Evolutionary conservation across 2,888 invertebrate genomes (phyloP), one percentile per base, ranked within the genome.

Genomic region (Ormyrus rosae): DNA sequence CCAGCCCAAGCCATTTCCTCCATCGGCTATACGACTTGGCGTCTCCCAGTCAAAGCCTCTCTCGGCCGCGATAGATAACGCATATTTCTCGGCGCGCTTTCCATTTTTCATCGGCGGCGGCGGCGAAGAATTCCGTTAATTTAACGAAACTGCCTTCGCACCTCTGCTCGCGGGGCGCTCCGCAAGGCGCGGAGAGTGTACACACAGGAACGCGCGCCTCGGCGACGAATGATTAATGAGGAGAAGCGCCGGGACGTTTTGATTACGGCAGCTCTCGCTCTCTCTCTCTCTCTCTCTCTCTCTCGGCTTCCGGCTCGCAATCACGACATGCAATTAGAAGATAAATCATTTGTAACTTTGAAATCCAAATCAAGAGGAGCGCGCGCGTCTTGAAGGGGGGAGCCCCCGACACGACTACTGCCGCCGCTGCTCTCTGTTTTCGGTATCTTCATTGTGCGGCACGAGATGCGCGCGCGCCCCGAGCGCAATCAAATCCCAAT

Each of bases 321-420:
- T 82, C 82, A 84, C 87, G 88, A 88, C 89, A 88, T 88, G 89
- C 89, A 88, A 90, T 89, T 89, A 89, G 88, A 88, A 86, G 89
- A 89, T 89, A 88, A 89, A 89, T 89, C 89, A 89, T 90, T 89
- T 87, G 88, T 88, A 87, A 86, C 86, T 86, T 85, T 83, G 86
- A 88, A 89, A 82, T 82, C 78, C 80, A 80, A 82, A 82, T 82
- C 77, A 82, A 80, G 78, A 76, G 60, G 81, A 77, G 69, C 6
- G 45, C 9, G 69, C 51, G 50, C 51, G 50, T 9, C 53, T 34
- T 10, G 9, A 9, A 3, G 64, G 13, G 34, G 51, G 34, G 46
- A 67, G 19, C 34, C 34, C 34, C 34, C 34, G 34, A 34, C 34
- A 4, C 34, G 34, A 34, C 34, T 34, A 34, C 19, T 19, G 19